Evolutionary conservation across 92 coral and sea anemone genomes (phyloP).

Genomic region (Galaxea fascicularis): DNA sequence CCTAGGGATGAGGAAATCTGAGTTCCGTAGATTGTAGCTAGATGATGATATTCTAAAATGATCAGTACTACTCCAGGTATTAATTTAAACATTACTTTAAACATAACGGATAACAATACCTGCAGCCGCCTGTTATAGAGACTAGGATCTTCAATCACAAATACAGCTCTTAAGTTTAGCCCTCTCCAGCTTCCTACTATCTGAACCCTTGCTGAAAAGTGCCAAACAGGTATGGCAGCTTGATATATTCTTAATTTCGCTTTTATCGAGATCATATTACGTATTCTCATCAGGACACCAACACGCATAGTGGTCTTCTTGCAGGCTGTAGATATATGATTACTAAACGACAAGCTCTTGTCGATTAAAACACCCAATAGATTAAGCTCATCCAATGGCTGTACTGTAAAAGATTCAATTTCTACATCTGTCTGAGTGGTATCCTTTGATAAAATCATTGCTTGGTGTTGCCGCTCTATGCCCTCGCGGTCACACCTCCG

Average conservation of each 20-base stretch:
- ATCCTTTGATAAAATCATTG: constrained; percentile 36
- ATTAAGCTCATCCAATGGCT: constrained; percentile 6
- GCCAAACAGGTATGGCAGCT: constrained; percentile 40
- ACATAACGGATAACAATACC: not conserved
- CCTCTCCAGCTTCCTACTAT: constrained; percentile 32
- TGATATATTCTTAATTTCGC: not conserved
- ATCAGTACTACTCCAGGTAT: constrained; percentile 6
- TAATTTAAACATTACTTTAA: not conserved
- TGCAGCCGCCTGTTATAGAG: constrained; percentile 27
- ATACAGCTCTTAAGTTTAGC: constrained; percentile 49
- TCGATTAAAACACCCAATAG: constrained; percentile 35
- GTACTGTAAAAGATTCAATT: not conserved
- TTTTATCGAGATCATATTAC: no score
- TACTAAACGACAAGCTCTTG: constrained; percentile 14
- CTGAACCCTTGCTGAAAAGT: constrained; percentile 38
- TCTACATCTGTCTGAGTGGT: constrained; percentile 12
- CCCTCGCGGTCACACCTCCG: no score
- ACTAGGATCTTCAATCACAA: not conserved
- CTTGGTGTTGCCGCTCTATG: no score
- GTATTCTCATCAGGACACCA: no score
- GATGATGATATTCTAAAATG: no score
- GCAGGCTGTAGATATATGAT: constrained; percentile 32
- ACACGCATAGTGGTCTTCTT: constrained; percentile 45
- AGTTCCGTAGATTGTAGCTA: not conserved
- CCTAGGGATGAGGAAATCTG: not conserved